phyloP scores from a whole-genome alignment of 1,140 invertebrate species.

The Drosophila arizonae region DNA sequence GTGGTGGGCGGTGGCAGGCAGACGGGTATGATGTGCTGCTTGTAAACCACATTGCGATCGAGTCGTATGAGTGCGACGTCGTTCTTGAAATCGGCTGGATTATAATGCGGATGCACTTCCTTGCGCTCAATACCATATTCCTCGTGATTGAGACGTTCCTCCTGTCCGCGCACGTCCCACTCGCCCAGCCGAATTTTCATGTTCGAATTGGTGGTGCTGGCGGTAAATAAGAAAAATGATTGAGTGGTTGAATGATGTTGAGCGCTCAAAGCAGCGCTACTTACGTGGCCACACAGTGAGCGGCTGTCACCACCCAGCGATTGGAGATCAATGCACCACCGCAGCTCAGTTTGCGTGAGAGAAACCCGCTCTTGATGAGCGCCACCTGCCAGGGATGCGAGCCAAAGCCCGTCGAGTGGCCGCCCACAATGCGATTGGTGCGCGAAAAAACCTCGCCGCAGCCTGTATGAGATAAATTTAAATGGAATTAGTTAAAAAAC shows the following conservation, averaged over 20 bases:
- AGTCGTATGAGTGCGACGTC: constrained; percentile 94
- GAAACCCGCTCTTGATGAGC: constrained; percentile 94
- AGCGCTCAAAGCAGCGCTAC: constrained; percentile 68
- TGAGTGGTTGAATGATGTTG: neutral
- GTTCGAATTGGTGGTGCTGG: constrained; percentile 89
- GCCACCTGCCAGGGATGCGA: constrained; percentile 98
- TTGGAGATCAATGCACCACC: constrained; percentile 95
- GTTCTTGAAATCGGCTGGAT: constrained; percentile 93
- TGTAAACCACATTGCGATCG: constrained; percentile 90
- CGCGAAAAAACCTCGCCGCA: constrained; percentile 93
- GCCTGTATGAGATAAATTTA: constrained; percentile 84
- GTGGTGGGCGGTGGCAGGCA: constrained; percentile 89
- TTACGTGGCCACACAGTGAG: constrained; percentile 94
- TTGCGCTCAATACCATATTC: constrained; percentile 94
- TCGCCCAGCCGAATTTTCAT: constrained; percentile 94
- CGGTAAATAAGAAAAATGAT: neutral
- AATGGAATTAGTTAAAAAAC: neutral
- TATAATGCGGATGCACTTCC: constrained; percentile 94
- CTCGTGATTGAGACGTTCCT: constrained; percentile 92
- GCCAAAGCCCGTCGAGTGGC: constrained; percentile 93
- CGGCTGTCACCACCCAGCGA: constrained; percentile 94
- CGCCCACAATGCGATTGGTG: constrained; percentile 96
- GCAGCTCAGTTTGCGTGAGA: constrained; percentile 94
- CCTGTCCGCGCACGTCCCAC: constrained; percentile 93
- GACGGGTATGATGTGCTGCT: constrained; percentile 94